Evolutionary conservation across 1,140 invertebrate species (phyloP).

Genomic region (Conus ventricosus): DNA sequence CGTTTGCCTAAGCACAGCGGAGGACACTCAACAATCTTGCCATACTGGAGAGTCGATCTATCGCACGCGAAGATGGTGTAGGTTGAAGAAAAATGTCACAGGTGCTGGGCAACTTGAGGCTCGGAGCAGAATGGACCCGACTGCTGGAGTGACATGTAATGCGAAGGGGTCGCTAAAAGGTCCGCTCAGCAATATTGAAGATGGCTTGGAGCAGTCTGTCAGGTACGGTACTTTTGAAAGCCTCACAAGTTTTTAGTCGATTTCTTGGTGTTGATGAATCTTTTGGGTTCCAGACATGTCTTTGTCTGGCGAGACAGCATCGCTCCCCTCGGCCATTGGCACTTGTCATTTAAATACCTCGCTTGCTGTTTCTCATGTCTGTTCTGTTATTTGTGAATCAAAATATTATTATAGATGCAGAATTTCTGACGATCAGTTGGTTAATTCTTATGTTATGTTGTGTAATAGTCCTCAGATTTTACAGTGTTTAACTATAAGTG

Average conservation of each 20-base stretch:
- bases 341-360: not conserved
- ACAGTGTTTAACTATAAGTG: not conserved
- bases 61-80: slow-evolving; percentile 13
- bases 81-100: slow-evolving; percentile 40
- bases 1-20: slow-evolving; percentile 35
- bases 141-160: slow-evolving; percentile 28
- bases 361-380: not conserved
- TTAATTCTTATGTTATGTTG: not conserved
- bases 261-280: not conserved
- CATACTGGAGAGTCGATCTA: slow-evolving; percentile 24
- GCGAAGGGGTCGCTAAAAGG: slow-evolving; percentile 36
- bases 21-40: slow-evolving; percentile 36
- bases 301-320: not conserved
- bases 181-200: slow-evolving; percentile 50
- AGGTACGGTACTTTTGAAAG: slow-evolving; percentile 41
- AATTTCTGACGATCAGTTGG: not conserved
- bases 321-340: not conserved
- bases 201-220: slow-evolving; percentile 53
- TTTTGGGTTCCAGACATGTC: not conserved
- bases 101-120: slow-evolving; percentile 32
- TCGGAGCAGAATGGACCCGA: slow-evolving; percentile 31
- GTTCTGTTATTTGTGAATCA: not conserved
- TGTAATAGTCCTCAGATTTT: not conserved
- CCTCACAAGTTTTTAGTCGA: not conserved
- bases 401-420: not conserved